Base-by-base conservation (phyloP, 2,888 invertebrate species). In the Lordiphosa fenestrarum region DNA sequence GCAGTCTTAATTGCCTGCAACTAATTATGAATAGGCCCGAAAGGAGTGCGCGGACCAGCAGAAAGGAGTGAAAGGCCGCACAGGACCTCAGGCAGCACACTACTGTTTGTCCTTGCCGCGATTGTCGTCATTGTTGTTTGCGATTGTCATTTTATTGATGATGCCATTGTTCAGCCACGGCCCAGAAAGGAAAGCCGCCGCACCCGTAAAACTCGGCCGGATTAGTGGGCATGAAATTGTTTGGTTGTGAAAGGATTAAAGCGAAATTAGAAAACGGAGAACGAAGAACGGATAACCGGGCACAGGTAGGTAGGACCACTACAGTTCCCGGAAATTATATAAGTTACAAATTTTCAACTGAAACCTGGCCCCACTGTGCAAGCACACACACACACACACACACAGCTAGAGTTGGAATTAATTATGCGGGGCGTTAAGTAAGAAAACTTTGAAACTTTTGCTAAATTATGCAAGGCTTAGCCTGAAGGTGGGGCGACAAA, bases 111-210 rank as follows among this genome's bases (percentile, higher is more conserved):
- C 86, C 86, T 85, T 85, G 86, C 59, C 66, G 52, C 73, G 73
- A 80, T 85, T 86, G 78, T 86, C 81, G 84, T 85, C 84, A 85
- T 86, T 85, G 86, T 85, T 86, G 85, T 78, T 86, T 77, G 83
- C 83, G 78, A 86, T 85, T 85, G 84, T 83, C 81, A 85, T 85
- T 85, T 85, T 84, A 82, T 86, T 68, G 74, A 83, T 85, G 80
- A 77, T 77, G 74, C 73, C 82, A 66, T 85, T 85, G 86, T 81
- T 66, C 48, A 64, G 63, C 41, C 39, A 53, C 40, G 36, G 57
- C 53, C 64, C 30, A 3, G 2, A 15, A 44, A 30, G 23, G 25
- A 44, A 44, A 44, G 57, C 54, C 53, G 52, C 55, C 67, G 77
- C 72, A 65, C 59, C 69, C 71, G 78, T 84, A 71, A 82, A 80